These are phyloP conservation scores for Graphium colonna DNA, from an alignment of 2,888 invertebrate species.

Conservation along the genomic window DNA sequence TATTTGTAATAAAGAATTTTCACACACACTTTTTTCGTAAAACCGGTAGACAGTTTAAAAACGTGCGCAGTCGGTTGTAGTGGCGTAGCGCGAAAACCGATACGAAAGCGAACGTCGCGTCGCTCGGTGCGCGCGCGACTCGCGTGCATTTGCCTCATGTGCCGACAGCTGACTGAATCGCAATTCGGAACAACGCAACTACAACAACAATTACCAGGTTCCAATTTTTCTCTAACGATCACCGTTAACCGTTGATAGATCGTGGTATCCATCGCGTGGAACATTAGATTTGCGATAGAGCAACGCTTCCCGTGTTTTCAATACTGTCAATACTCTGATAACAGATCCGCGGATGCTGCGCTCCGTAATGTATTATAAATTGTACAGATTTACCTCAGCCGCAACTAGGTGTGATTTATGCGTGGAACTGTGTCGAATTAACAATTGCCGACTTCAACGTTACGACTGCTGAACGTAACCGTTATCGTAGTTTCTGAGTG, in stretches of 20 bases:
- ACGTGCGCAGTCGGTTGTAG: slow-evolving; percentile 31
- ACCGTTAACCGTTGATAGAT: slow-evolving; percentile 38
- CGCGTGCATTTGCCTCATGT: slow-evolving; percentile 67
- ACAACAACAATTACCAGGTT: slow-evolving; percentile 53
- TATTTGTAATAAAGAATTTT: slow-evolving; percentile 18
- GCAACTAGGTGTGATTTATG: slow-evolving; percentile 69
- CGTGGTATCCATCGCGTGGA: slow-evolving; percentile 22
- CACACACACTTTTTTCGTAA: slow-evolving; percentile 25
- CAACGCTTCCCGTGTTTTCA: slow-evolving; percentile 54
- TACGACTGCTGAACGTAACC: slow-evolving; percentile 44
- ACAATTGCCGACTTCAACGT: slow-evolving; percentile 60
- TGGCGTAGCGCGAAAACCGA: slow-evolving; percentile 53
- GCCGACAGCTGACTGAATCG: slow-evolving; percentile 78
- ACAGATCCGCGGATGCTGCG: slow-evolving; percentile 36
- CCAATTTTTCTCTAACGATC: slow-evolving; percentile 61
- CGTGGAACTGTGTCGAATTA: slow-evolving; percentile 66
- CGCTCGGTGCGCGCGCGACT: slow-evolving; percentile 65
- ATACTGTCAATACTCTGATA: slow-evolving; percentile 30
- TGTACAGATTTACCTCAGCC: slow-evolving; percentile 56
- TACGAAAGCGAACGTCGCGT: slow-evolving; percentile 34
- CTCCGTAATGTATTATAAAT: slow-evolving; percentile 58
- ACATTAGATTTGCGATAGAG: slow-evolving; percentile 44
- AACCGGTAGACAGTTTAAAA: slow-evolving; percentile 30
- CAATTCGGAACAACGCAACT: slow-evolving; percentile 69
- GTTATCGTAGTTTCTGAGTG: slow-evolving; percentile 36